phyloP scores from a whole-genome alignment of 2,113 vertebrate genomes.

The Syrmaticus mikado region DNA sequence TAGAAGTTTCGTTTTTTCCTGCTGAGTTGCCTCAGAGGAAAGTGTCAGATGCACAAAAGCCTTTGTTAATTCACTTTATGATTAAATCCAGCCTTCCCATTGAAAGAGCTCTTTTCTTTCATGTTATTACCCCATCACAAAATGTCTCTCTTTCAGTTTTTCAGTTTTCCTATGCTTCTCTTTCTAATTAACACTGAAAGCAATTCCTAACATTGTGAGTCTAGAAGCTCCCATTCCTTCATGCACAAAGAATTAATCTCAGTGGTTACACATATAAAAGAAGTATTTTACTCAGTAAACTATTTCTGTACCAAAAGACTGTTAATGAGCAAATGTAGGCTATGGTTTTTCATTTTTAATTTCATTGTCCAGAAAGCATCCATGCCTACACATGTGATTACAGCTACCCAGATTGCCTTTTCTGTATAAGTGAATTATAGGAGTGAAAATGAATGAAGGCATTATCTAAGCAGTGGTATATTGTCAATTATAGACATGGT shows the following conservation, averaged over 20 bases:
- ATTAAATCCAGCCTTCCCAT: slow-evolving; percentile 34
- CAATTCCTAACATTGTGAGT: not conserved
- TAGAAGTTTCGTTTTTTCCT: not conserved
- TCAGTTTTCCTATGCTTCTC: not conserved
- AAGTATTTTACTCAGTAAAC: not conserved
- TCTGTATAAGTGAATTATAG: not conserved
- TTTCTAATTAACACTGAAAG: slow-evolving; percentile 40
- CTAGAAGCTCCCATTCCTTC: slow-evolving; percentile 21
- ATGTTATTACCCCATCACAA: slow-evolving; percentile 4
- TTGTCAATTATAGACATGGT: not conserved
- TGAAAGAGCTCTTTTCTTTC: slow-evolving; percentile 22
- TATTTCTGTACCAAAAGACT: not conserved
- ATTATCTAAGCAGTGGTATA: not conserved
- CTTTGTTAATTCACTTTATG: slow-evolving; percentile 18
- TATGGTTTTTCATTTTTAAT: not conserved
- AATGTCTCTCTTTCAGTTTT: slow-evolving; percentile 19
- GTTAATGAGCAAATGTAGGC: not conserved
- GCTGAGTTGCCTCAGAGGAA: slow-evolving; percentile 21
- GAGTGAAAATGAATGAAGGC: not conserved
- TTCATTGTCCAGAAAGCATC: not conserved
- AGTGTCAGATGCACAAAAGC: slow-evolving; percentile 43
- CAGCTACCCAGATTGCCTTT: not conserved
- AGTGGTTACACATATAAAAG: not conserved
- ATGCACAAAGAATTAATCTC: not conserved
- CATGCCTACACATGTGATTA: not conserved